phyloP scores from a whole-genome alignment of 2,888 invertebrate genomes.

The Chymomyza amoena region DNA sequence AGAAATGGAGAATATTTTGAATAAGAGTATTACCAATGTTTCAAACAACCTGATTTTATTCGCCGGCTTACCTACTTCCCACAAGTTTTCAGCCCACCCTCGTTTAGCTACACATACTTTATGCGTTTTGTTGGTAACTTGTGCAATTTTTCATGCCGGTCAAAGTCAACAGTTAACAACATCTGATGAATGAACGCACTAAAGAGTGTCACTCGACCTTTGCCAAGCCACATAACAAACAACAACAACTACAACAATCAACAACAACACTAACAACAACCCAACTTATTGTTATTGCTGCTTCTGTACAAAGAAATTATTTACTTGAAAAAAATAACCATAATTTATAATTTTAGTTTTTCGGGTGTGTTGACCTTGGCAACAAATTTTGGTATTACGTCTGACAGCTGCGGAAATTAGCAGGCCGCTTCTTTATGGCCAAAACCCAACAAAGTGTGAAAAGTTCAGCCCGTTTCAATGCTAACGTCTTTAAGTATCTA shows the following conservation, averaged over 20 bases:
- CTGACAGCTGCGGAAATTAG: conserved; percentile 62
- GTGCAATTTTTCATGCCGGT: conserved; percentile 62
- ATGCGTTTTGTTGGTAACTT: conserved; percentile 23
- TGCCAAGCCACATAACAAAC: conserved; percentile 24
- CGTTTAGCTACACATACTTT: background rate
- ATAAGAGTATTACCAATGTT: too few relatives aligned
- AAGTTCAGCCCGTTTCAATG: conserved; percentile 47
- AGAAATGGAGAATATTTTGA: too few relatives aligned
- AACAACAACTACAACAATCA: conserved; percentile 19
- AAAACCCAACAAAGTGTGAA: conserved; percentile 65
- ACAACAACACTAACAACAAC: conserved; percentile 13
- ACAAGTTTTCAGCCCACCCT: too few relatives aligned
- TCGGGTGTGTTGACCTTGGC: conserved; percentile 64
- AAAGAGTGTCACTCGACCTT: conserved; percentile 69
- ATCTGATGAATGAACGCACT: conserved; percentile 38
- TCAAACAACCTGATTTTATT: too few relatives aligned
- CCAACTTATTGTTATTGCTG: conserved; percentile 1
- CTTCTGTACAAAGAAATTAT: conserved; percentile 58
- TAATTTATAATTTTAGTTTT: conserved; percentile 20
- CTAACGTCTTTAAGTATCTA: conserved; percentile 10
- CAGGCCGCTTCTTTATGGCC: conserved; percentile 50
- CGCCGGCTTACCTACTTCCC: too few relatives aligned
- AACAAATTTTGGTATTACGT: background rate
- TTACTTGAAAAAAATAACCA: conserved; percentile 40
- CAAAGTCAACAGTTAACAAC: conserved; percentile 56